Evolutionary conservation across 2,113 vertebrate genomes (phyloP), one percentile per base, ranked within the genome.

Genomic region (Oryzias celebensis): DNA sequence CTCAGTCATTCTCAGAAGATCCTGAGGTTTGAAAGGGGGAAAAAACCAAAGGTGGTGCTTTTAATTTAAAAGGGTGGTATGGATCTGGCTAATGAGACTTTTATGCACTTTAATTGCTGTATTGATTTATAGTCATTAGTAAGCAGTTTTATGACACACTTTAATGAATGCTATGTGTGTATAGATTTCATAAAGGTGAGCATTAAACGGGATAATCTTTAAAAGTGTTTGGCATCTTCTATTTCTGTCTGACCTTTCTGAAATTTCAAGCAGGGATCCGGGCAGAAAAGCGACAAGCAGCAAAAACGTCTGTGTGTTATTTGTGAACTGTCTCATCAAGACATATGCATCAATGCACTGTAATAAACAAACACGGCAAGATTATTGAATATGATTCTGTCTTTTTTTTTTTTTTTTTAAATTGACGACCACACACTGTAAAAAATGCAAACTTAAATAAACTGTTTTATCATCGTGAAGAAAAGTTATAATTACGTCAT

Each of bases 281-380:
- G 53, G 10, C 42, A 31, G 42, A 50, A 75, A 73, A 61, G 49
- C 62, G 70, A 20, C 10, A 28, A 68, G 49, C 42, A n/a, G 65
- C 64, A 57, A 23, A 63, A 70, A 77, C 54, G 51, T 71, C 36
- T 3, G 6, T 62, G 42, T 54, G 24, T 82, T 78, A 72, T 80
- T 85, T 81, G 68, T 68, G 59, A 58, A 28, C 61, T 20, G 62
- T 82, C 77, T 76, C 62, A 36, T 36, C 43, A 70, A 52, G 62
- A 73, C 61, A 71, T 52, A 67, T 59, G 68, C 50, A 36, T 87
- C 83, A 80, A 77, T 84, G 77, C 67, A 61, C 66, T 78, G 80
- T 36, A 36, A 36, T 36, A 36, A 36, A 36, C 36, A 36, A 36
- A 36, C 36, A 36, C 0, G 36, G 36, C 36, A 36, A 36, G 8